A percentile compares a stretch with the other conserved stretches of the same genome.
These are phyloP conservation scores for Tyrannus savana DNA, from an alignment of 2,113 vertebrate genomes.

Conservation along the genomic window DNA sequence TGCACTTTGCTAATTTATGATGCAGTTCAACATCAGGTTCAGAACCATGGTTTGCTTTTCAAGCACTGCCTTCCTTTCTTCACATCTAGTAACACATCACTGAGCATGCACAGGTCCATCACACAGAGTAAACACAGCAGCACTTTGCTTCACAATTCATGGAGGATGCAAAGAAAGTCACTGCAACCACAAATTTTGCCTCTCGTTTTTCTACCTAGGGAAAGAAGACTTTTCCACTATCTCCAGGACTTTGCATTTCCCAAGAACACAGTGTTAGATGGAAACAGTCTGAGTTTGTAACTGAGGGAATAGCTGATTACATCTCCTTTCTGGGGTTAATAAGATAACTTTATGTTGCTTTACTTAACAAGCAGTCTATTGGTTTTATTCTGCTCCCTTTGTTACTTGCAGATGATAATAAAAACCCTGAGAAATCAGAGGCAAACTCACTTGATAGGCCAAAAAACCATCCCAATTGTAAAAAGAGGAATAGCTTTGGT, in stretches of 20 bases:
- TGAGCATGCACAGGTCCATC: background rate
- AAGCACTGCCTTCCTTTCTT: background rate
- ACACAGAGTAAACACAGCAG: background rate
- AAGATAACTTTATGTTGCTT: background rate
- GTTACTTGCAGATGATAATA: background rate
- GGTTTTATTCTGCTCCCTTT: background rate
- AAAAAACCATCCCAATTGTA: background rate
- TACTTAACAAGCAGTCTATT: background rate
- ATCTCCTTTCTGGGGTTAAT: background rate
- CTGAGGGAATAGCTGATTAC: background rate
- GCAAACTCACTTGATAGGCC: background rate
- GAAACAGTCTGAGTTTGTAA: background rate
- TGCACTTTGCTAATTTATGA: background rate
- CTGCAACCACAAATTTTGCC: background rate
- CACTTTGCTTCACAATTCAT: background rate
- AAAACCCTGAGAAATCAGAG: background rate
- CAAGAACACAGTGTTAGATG: background rate
- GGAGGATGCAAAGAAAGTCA: background rate
- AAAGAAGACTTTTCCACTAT: background rate
- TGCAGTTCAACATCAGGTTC: background rate
- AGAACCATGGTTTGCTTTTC: background rate
- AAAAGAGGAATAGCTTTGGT: background rate
- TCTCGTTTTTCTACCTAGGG: background rate
- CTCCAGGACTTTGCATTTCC: background rate
- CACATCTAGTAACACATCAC: background rate